phyloP scores from a whole-genome alignment of 2,888 invertebrate genomes.

The Acleris cristana region DNA sequence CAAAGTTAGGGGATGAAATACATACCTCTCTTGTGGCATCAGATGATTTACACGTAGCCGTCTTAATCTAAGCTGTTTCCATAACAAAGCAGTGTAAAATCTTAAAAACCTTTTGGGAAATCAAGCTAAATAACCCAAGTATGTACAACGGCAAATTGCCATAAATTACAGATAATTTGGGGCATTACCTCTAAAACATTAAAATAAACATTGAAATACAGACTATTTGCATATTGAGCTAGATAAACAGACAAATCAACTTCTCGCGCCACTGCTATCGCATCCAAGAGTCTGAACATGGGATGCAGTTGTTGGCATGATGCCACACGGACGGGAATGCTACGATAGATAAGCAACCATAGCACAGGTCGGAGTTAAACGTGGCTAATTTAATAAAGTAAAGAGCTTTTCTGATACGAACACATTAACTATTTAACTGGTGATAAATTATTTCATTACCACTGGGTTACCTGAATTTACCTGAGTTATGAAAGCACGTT shows the following conservation, averaged over 20 bases:
- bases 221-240: constrained; percentile 29
- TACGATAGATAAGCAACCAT: constrained; percentile 18
- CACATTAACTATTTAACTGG: neutral
- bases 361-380: constrained; percentile 5
- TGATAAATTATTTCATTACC: too few species aligned
- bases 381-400: constrained; percentile 27
- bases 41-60: neutral
- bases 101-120: too few species aligned
- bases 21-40: neutral
- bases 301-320: constrained; percentile 22
- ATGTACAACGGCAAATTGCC: too few species aligned
- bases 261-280: constrained; percentile 20
- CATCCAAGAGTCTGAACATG: constrained; percentile 23
- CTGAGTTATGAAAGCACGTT: neutral
- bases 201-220: constrained; percentile 1
- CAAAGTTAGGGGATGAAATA: constrained; percentile 6
- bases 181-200: too few species aligned
- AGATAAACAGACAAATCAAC: constrained; percentile 32
- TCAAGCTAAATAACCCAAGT: too few species aligned
- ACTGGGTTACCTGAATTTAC: neutral
- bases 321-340: constrained; percentile 17
- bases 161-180: too few species aligned
- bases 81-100: too few species aligned
- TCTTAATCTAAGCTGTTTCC: too few species aligned
- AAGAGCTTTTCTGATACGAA: neutral